Base-by-base conservation (phyloP, 2,113 vertebrate genomes). In the Sylvia atricapilla region DNA sequence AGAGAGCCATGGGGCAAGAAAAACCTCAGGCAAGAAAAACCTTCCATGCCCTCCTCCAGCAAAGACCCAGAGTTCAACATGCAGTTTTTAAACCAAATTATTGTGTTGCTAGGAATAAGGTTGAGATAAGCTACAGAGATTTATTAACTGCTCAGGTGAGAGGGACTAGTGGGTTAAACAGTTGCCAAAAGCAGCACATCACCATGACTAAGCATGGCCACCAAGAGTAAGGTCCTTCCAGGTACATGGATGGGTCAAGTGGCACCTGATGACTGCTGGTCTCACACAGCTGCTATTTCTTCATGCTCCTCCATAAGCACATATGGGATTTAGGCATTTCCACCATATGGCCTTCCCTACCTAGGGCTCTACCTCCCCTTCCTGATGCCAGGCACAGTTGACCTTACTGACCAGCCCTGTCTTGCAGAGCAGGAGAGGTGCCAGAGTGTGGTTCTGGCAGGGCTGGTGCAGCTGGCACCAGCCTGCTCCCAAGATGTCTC, bases 311-410 rank as follows among this genome's bases (percentile, higher is more conserved):
- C 83, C 6, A 3, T 37, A 25, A 88, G 37, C 33, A 88, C 23
- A 39, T 0, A 0, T 1, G 7, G 44, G 4, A 2, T 88, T 92
- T 49, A 62, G 58, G 37, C 25, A 77, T 66, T 94, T 69, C 63
- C 62, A 79, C 41, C 67, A 83, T 5, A 2, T 7, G 25, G 41
- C 37, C 41, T 60, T 83, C 59, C 46, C 35, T 44, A 19, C n/a
- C 13, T 7, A 72, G 27, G 69, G 24, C 19, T 84, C n/a, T 20
- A 13, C 11, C 14, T 73, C n/a, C 7, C 31, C 43, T 58, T n/a
- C 17, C 46, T 16, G 22, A 13, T 58, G 43, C 28, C 50, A 64
- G 62, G 74, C 20, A 7, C 16, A 35, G 72, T 22, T 3, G 1
- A 73, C 8, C 13, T 83, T 20, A 7, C 53, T 44, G 13, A 49